These are phyloP conservation scores for Numenius phaeopus DNA, from an alignment of 2,797 vertebrate genomes.

Conservation along the genomic window DNA sequence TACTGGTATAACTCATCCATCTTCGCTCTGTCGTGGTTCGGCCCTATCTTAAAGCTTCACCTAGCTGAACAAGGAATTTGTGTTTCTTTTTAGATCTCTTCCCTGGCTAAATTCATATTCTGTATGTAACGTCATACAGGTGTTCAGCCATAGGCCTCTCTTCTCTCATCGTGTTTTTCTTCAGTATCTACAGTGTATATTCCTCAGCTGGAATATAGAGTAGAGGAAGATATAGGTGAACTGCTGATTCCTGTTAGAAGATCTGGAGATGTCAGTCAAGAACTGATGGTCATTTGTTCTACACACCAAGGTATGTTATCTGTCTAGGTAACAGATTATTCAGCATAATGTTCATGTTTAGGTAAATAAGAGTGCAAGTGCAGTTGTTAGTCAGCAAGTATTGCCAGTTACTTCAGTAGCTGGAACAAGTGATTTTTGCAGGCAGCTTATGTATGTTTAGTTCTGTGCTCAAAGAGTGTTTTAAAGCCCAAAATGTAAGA, in stretches of 20 bases:
- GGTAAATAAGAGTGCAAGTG: background rate
- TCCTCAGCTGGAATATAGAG: constrained; percentile 85
- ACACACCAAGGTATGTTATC: constrained; percentile 85
- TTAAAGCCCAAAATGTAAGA: background rate
- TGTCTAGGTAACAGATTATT: background rate
- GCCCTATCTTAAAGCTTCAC: background rate
- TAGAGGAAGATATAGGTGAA: constrained; percentile 88
- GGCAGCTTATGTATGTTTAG: background rate
- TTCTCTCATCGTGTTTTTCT: background rate
- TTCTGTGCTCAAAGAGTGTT: background rate
- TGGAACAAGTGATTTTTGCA: background rate
- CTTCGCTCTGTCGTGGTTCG: background rate
- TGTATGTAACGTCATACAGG: background rate
- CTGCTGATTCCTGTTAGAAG: constrained; percentile 85
- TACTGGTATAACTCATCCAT: background rate
- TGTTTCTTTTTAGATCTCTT: background rate
- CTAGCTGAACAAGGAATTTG: background rate
- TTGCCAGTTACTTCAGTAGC: background rate
- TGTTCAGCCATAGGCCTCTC: background rate
- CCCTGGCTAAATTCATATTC: background rate
- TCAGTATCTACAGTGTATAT: constrained; percentile 90
- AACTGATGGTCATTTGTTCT: constrained; percentile 88
- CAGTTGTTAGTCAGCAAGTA: background rate
- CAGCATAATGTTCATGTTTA: background rate
- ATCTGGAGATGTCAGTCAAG: constrained; percentile 87